Percentiles rank a stretch among this genome's conserved stretches.
Conservation (phyloP, 1,140 invertebrate species). For the Ceratina japonica region DNA sequence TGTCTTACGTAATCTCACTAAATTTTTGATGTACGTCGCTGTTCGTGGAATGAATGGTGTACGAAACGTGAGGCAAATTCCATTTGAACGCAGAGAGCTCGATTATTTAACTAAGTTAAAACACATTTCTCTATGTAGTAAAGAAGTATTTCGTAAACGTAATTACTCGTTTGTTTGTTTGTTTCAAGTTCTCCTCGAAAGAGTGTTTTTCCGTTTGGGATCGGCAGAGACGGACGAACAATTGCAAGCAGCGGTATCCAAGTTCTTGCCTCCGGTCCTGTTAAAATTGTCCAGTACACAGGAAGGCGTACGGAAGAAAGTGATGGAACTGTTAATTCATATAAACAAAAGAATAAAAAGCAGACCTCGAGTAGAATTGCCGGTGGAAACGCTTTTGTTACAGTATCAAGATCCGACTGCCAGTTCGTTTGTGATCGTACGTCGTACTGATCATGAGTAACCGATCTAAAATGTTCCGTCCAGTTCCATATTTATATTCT, state of each 20-base stretch:
- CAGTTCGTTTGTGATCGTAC: constrained; percentile 91
- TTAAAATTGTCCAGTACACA: constrained; percentile 92
- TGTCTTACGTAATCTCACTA: background rate
- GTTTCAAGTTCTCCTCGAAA: constrained; percentile 87
- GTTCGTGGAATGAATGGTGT: too few species aligned
- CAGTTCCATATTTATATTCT: background rate
- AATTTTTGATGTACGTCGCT: too few species aligned
- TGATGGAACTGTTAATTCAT: constrained; percentile 96
- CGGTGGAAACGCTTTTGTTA: constrained; percentile 90
- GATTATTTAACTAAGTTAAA: background rate
- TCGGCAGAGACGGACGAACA: constrained; percentile 94
- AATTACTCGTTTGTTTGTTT: constrained; percentile 24
- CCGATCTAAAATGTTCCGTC: too few species aligned
- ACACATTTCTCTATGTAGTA: background rate
- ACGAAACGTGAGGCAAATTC: too few species aligned
- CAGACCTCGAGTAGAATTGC: constrained; percentile 89
- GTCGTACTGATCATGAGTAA: constrained; percentile 58
- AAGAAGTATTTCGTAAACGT: background rate
- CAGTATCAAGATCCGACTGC: constrained; percentile 89
- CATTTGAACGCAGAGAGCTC: too few species aligned
- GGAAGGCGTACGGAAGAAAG: constrained; percentile 92
- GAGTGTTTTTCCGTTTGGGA: constrained; percentile 93
- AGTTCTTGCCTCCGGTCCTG: constrained; percentile 93
- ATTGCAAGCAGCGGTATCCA: constrained; percentile 88
- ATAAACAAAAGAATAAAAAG: constrained; percentile 94